A percentile compares a stretch with the other conserved stretches of the same genome.
Conservation (phyloP, 2,113 vertebrate genomes). For the Tinamus guttatus region DNA sequence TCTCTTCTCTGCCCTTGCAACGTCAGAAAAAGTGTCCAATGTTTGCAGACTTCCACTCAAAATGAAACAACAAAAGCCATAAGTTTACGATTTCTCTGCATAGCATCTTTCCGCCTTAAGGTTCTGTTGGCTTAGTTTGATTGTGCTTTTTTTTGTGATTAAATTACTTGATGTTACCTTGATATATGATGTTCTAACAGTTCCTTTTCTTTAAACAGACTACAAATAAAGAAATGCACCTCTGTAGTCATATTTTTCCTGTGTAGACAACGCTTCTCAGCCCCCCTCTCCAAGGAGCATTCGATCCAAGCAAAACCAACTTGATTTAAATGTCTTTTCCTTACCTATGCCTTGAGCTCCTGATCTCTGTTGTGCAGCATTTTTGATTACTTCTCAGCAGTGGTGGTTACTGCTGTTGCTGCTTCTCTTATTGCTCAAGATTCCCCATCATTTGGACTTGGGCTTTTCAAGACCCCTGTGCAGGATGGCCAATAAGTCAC, state of each 20-base stretch:
- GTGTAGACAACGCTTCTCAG: neutral
- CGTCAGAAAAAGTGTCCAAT: neutral
- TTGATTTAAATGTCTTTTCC: neutral
- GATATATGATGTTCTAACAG: neutral
- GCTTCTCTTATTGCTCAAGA: neutral
- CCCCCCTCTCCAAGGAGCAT: neutral
- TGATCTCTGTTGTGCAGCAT: fast-evolving
- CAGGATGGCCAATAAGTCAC: neutral
- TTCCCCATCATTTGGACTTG: neutral
- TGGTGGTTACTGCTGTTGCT: fast-evolving
- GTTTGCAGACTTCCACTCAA: neutral
- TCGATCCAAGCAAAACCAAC: neutral
- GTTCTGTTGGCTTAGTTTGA: neutral
- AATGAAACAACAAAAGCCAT: fast-evolving
- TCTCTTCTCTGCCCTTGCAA: too few relatives aligned
- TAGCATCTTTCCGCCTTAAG: neutral
- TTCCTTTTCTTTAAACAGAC: neutral
- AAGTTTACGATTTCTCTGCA: neutral
- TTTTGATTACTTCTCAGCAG: neutral
- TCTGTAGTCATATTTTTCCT: neutral
- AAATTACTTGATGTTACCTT: neutral
- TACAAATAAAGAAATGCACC: neutral
- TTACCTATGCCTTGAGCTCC: neutral
- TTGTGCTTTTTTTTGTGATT: neutral
- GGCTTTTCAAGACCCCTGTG: neutral